Percentiles rank a stretch among this genome's conserved stretches.
Conservation (phyloP, 2,113 vertebrate species). For the Dendrocopos noguchii region DNA sequence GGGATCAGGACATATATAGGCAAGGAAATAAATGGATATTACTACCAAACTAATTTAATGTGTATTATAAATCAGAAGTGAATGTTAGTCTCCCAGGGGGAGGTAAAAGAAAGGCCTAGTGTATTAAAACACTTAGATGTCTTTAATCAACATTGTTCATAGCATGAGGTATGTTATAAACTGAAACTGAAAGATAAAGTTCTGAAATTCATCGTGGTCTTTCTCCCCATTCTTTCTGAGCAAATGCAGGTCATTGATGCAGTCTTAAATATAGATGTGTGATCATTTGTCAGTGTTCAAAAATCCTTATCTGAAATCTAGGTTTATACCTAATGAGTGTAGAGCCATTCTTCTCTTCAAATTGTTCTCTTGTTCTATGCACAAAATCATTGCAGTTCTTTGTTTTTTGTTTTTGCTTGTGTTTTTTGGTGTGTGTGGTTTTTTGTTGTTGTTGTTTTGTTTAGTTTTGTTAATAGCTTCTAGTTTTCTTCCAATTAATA, state of each 20-base stretch:
- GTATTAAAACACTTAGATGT: background rate
- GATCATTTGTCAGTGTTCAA: background rate
- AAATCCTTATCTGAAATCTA: background rate
- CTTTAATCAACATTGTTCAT: constrained; percentile 18
- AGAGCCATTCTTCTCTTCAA: background rate
- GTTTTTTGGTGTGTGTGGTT: background rate
- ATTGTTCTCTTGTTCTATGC: background rate
- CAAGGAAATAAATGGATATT: constrained; percentile 34
- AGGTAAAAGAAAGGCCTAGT: background rate
- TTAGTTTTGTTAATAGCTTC: background rate
- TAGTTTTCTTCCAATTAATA: background rate
- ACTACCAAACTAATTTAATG: constrained; percentile 40
- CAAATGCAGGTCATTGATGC: background rate
- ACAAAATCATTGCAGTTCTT: background rate
- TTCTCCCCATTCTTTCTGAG: background rate
- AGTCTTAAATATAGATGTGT: background rate
- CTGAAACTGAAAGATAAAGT: background rate
- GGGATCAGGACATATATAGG: background rate
- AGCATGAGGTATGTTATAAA: constrained; percentile 6
- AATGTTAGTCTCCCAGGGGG: background rate
- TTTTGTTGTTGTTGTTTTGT: no score
- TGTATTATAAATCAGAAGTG: constrained; percentile 42
- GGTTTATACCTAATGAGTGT: background rate
- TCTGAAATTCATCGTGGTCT: background rate
- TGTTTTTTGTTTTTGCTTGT: background rate